Evolutionary conservation across 2,113 vertebrate genomes (phyloP).

Genomic region (Nanorana parkeri): DNA sequence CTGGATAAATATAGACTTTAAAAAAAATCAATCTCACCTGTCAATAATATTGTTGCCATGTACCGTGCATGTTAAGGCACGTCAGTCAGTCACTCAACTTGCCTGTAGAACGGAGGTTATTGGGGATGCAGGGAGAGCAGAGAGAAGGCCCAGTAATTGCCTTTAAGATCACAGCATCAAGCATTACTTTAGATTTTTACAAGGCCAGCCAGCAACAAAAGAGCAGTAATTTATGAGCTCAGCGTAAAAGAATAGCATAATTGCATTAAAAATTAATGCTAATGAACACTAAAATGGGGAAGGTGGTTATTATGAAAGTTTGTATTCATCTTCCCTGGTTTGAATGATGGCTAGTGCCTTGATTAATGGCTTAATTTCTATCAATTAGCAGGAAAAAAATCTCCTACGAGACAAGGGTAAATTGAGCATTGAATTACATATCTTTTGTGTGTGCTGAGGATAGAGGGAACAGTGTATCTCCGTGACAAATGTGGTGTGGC

Average conservation of each 20-base stretch:
- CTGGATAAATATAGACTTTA: not conserved
- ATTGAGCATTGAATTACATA: conserved; percentile 98
- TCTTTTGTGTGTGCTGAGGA: conserved; percentile 78
- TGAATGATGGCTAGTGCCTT: conserved; percentile 99
- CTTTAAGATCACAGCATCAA: conserved; percentile 99
- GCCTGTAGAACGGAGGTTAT: conserved; percentile 78
- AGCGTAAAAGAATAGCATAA: conserved; percentile 99
- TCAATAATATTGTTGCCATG: not conserved
- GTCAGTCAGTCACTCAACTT: conserved; percentile 52
- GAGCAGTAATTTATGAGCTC: conserved; percentile 99
- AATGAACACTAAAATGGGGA: conserved; percentile 99
- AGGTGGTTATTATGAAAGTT: conserved; percentile 99
- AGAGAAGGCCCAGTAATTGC: conserved; percentile 97
- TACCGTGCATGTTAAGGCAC: not conserved
- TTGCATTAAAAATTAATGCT: conserved; percentile 99
- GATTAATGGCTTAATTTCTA: conserved; percentile 99
- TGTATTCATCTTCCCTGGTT: conserved; percentile 98
- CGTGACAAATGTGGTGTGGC: conserved; percentile 74
- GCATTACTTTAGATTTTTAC: conserved; percentile 99
- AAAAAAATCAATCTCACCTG: not conserved
- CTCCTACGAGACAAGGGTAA: conserved; percentile 94
- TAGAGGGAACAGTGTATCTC: conserved; percentile 69
- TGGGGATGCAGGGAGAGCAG: conserved; percentile 87
- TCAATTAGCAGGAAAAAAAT: conserved; percentile 97
- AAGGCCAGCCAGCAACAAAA: conserved; percentile 99